Base-by-base conservation (phyloP, 2,113 vertebrate genomes). In the Xenopus laevis region DNA sequence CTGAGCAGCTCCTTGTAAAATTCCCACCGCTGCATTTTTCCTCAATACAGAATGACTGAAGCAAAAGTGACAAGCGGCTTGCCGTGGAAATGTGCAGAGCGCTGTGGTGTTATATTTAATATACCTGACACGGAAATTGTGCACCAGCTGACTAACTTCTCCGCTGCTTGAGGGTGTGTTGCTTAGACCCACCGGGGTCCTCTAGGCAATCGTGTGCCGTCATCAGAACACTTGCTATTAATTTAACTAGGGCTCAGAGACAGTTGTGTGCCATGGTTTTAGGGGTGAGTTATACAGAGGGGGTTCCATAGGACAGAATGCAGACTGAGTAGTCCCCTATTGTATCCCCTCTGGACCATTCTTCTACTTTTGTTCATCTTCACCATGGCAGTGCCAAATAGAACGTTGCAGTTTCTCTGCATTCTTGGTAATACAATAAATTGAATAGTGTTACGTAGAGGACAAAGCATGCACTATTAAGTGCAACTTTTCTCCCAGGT, bases 21-120 rank as follows among this genome's bases (percentile, higher is more conserved):
- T 95, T 96, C 94, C 94, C 93, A 90, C 90, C 87, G 94, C 95
- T 94, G 94, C 91, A 92, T 94, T 96, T 96, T 93, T 94, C 92
- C 90, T 94, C 93, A 95, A 93, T 92, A 91, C 89, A 93, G 94
- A 95, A 93, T 93, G 94, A 98, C 92, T 93, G 91, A 94, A 98
- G 94, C 93, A 91, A 94, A 95, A 95, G 93, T 96, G 96, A 97
- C 95, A 97, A 94, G 93, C 87, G 85, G 92, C 91, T 95, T 94
- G 92, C 90, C 91, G 92, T 94, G 93, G 94, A 96, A 94, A 94
- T 93, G 93, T 93, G 90, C 91, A 90, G 91, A 84, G 92, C 91
- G 90, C 94, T 90, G 92, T 89, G 74, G 86, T 93, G 95, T 96
- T 97, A 94, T 95, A 94, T 95, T 98, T 97, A 97, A 97, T 97